Conservation (phyloP, 2,113 vertebrate species). For the Acrocephalus arundinaceus region DNA sequence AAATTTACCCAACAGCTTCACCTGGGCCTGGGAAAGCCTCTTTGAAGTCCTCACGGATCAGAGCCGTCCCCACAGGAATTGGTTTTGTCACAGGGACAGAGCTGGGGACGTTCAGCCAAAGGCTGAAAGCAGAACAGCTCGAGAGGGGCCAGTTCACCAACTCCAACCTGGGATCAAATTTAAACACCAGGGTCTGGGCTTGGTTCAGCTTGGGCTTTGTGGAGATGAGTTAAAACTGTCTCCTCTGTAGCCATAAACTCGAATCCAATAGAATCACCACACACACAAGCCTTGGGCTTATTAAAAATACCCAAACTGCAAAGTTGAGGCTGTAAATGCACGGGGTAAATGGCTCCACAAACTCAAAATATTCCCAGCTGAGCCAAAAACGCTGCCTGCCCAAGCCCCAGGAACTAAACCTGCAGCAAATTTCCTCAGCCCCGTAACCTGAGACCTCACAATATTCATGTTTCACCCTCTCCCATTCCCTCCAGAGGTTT, state of each 20-base stretch:
- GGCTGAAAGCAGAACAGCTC: neutral
- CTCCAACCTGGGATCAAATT: neutral
- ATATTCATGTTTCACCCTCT: neutral
- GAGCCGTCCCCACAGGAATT: neutral
- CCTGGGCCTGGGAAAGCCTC: neutral
- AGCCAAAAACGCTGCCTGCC: neutral
- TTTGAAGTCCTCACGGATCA: neutral
- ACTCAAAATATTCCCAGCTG: neutral
- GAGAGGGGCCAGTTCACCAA: neutral
- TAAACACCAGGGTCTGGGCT: neutral
- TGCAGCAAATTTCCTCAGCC: neutral
- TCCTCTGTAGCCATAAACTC: neutral
- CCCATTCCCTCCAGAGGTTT: neutral
- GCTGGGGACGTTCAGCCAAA: neutral
- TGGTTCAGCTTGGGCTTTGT: neutral
- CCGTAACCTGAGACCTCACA: neutral
- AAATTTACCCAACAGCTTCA: rapidly evolving
- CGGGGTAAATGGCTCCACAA: neutral
- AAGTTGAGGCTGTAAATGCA: neutral
- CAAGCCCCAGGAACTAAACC: neutral
- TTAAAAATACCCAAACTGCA: neutral
- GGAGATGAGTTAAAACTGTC: neutral
- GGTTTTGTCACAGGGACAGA: neutral
- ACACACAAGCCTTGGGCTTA: neutral
- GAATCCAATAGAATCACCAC: neutral